phyloP scores from a whole-genome alignment of 2,797 vertebrate genomes.

The Ambastaia sidthimunki region DNA sequence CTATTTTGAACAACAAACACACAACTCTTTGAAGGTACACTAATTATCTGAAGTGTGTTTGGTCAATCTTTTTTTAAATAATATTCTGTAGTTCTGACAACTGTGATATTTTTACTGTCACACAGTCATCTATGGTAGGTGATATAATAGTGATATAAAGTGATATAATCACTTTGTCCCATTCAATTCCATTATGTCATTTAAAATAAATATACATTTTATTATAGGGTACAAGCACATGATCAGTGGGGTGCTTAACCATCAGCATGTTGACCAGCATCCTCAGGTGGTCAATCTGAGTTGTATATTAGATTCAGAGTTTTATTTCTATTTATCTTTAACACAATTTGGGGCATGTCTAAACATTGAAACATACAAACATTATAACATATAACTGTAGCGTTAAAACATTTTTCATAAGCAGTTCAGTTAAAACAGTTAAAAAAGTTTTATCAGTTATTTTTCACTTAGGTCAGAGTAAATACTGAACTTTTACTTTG shows the following conservation, averaged over 20 bases:
- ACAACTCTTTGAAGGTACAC: constrained; percentile 7
- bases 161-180: background rate
- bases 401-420: no score
- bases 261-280: no score
- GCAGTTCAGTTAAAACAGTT: no score
- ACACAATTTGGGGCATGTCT: no score
- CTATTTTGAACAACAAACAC: constrained; percentile 36
- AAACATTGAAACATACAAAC: no score
- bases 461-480: no score
- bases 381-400: no score
- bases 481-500: no score
- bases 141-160: constrained; percentile 27
- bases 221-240: background rate
- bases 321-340: no score
- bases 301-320: no score
- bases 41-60: constrained; percentile 53
- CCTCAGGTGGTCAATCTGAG: no score
- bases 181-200: background rate
- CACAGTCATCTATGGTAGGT: constrained; percentile 23
- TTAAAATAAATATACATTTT: background rate
- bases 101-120: constrained; percentile 22
- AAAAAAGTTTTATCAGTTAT: no score
- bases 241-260: background rate
- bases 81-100: constrained; percentile 42
- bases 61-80: constrained; percentile 26